Percentiles rank a stretch among this genome's conserved stretches.
phyloP scores from a whole-genome alignment of 2,888 invertebrate species.

The Metellina segmentata region DNA sequence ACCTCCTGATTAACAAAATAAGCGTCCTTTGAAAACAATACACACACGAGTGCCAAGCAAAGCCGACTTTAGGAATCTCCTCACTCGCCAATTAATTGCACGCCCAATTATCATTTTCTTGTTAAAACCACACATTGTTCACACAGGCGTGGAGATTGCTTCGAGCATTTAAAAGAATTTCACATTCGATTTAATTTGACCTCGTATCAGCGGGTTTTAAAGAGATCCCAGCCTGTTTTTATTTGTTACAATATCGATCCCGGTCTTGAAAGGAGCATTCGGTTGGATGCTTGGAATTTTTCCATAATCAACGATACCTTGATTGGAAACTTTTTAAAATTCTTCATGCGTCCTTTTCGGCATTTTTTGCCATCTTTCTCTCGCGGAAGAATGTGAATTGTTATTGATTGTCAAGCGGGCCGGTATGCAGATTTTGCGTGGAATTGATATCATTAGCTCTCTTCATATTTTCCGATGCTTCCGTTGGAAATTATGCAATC shows the following conservation, averaged over 20 bases:
- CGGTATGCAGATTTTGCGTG: not conserved
- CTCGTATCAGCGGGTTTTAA: slow-evolving; percentile 24
- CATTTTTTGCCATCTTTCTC: not conserved
- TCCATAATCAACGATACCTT: slow-evolving; percentile 30
- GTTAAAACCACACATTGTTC: slow-evolving; percentile 44
- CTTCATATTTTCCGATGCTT: not conserved
- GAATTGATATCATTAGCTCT: not conserved
- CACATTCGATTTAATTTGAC: slow-evolving; percentile 58
- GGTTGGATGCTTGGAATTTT: slow-evolving; percentile 18
- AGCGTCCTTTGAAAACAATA: not conserved
- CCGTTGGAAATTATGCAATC: not conserved
- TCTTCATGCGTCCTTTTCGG: slow-evolving; percentile 18
- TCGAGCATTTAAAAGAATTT: slow-evolving; percentile 51
- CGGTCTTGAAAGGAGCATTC: not conserved
- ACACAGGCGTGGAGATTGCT: slow-evolving; percentile 20
- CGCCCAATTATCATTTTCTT: slow-evolving; percentile 51
- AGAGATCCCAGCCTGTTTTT: slow-evolving; percentile 17
- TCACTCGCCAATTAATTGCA: slow-evolving; percentile 38
- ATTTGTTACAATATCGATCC: slow-evolving; percentile 47
- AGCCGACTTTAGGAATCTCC: not conserved
- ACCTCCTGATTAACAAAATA: not conserved
- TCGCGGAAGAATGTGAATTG: slow-evolving; percentile 12
- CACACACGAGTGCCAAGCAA: not conserved
- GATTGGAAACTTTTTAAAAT: slow-evolving; percentile 43
- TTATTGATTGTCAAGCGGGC: not conserved